Percentiles rank a stretch among this genome's conserved stretches.
These are phyloP conservation scores for Hipposideros larvatus DNA, from an alignment of 2,797 vertebrate genomes.

Conservation along the genomic window DNA sequence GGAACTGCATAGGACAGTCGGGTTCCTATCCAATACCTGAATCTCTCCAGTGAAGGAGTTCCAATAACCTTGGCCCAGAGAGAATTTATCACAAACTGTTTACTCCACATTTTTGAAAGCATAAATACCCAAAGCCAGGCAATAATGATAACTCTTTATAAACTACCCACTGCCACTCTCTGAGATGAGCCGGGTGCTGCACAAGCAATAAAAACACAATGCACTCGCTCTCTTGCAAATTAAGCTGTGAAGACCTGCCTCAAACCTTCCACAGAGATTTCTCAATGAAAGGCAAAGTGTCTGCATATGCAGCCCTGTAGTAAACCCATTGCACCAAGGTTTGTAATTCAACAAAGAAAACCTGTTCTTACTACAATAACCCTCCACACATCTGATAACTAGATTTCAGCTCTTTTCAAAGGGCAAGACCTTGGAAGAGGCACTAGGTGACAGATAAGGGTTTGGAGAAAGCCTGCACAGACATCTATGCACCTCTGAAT, in stretches of 20 bases:
- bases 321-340: not conserved
- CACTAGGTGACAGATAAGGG: conserved; percentile 12
- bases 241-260: conserved; percentile 47
- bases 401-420: conserved; percentile 55
- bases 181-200: not conserved
- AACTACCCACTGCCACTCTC: not conserved
- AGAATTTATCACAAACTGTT: conserved; percentile 72
- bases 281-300: conserved; percentile 46
- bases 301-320: not conserved
- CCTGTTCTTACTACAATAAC: conserved; percentile 60
- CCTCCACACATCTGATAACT: conserved; percentile 27
- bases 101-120: conserved; percentile 63
- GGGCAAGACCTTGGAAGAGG: conserved; percentile 33
- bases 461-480: not conserved
- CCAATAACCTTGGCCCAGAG: conserved; percentile 68
- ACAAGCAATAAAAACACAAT: conserved; percentile 12
- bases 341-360: conserved; percentile 58
- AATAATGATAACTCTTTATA: conserved; percentile 59
- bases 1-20: conserved; percentile 59
- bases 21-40: conserved; percentile 44
- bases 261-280: conserved; percentile 40
- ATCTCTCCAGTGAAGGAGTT: conserved; percentile 63
- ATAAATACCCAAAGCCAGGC: conserved; percentile 62
- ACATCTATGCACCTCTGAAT: not conserved
- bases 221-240: conserved; percentile 37